Base-by-base conservation (phyloP, 2,888 invertebrate genomes). In the Exocentrus adspersus region DNA sequence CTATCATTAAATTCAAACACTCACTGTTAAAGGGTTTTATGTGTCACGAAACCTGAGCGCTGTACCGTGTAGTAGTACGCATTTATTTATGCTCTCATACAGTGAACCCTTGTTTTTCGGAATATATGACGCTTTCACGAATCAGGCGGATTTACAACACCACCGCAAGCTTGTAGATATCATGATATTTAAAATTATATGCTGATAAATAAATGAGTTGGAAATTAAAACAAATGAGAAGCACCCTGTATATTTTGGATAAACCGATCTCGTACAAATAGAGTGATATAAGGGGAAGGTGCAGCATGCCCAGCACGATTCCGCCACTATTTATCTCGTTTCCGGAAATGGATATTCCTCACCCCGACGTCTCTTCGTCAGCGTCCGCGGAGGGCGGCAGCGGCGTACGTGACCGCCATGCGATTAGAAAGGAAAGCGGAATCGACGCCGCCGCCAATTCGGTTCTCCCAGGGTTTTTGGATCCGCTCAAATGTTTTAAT, bases 1-100 rank as follows among this genome's bases (percentile, higher is more conserved):
- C 46, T 53, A 53, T 52, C 46, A 46, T 60, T 60, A 60, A 60
- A 60, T 46, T 60, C 32, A 52, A 52, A 12, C 37, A 32, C 20
- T 37, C 46, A 45, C 42, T 37, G 51, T 60, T 21, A 37, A 21
- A 45, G 21, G 21, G 20, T 32, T 52, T 32, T 43, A 45, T 37
- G 24, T 12, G 53, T 53, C 53, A 60, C 53, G 60, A 60, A 60
- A 60, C 53, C 37, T 24, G 43, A 46, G 52, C 53, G 45, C 21
- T 53, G 30, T 43, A 14, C 37, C 24, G 21, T 42, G 53, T 45
- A 54, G 53, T 45, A 54, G 20, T 54, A 43, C 52, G 51, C 52
- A 61, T 61, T 53, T 45, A 61, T 37, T 17, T 17, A 37, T 37
- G 37, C 37, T 37, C 12, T 9, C 19, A 19, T 7, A 41, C 42